Conservation (phyloP, 2,888 invertebrate species). For the Latheticus oryzae region DNA sequence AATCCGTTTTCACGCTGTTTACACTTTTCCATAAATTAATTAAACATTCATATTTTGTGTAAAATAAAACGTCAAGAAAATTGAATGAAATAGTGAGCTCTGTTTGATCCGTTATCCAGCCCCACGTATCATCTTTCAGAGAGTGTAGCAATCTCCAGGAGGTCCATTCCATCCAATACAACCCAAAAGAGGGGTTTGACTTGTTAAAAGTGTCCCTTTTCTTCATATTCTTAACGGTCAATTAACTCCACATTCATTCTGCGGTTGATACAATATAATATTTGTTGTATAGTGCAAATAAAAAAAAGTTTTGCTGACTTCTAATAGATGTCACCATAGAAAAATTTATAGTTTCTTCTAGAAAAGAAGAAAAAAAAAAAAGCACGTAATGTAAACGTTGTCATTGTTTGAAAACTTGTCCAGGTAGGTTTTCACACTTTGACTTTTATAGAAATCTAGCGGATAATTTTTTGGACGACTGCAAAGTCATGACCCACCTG, state of each 20-base stretch:
- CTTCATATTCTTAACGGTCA: conserved; percentile 57
- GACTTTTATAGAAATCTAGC: conserved; percentile 1
- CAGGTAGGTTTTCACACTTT: conserved; percentile 28
- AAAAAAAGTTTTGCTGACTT: conserved; percentile 52
- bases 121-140: conserved; percentile 49
- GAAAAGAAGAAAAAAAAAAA: conserved; percentile 55
- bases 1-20: no score
- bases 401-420: conserved; percentile 42
- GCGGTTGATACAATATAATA: conserved; percentile 58
- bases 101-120: no score
- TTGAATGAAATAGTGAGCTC: no score
- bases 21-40: no score
- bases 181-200: conserved; percentile 49
- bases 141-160: conserved; percentile 47
- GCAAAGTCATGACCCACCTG: conserved; percentile 56
- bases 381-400: conserved; percentile 53
- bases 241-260: conserved; percentile 61
- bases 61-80: no score
- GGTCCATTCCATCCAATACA: conserved; percentile 45
- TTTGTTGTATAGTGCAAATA: conserved; percentile 54
- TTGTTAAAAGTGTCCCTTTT: conserved; percentile 48
- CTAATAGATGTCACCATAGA: conserved; percentile 57
- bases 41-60: no score
- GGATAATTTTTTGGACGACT: conserved; percentile 44
- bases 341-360: conserved; percentile 53